Evolutionary conservation across 2,113 vertebrate species (phyloP), one percentile per base, ranked within the genome.

Genomic region (Sylvietta virens): DNA sequence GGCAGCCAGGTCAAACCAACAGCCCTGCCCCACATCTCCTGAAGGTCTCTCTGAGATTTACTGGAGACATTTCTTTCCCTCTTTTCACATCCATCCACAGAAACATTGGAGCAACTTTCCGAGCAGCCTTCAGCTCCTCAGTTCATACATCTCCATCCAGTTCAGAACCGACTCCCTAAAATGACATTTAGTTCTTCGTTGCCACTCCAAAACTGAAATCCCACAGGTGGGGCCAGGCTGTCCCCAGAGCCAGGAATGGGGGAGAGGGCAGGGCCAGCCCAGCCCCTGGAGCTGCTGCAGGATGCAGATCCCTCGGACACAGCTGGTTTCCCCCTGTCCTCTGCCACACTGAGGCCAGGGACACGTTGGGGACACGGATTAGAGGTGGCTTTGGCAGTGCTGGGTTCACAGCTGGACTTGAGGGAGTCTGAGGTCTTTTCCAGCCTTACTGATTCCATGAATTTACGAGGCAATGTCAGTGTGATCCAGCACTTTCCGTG

Each of bases 301-400:
- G 50, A 15, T 5, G 3, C 44, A 42, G 19, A 13, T 30, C 57
- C 51, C 51, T 27, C 0, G 0, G 3, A 2, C 67, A 45, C 27
- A 30, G 72, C 40, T 7, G 6, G 9, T 21, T 42, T 15, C 42
- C 37, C 8, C 3, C 56, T 39, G 1, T 28, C 14, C 47, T 23
- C 9, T 42, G 47, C 47, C 58, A 14, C 15, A 2, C 11, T 0
- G 2, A 14, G 26, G 40, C 42, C 66, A 44, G 39, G 37, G 12
- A 9, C 51, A 14, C 1, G 0, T 0, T 33, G 67, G 44, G 67
- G 18, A 45, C 44, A 16, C 1, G 27, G 37, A 19, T 3, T 2
- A 14, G 39, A 21, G 45, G 45, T 45, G 45, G 23, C 39, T 64
- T 44, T 37, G 67, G 44, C 58, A 50, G 9, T 9, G 58, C 58